Percentiles rank a stretch among this genome's conserved stretches.
Conservation (phyloP, 2,888 invertebrate genomes). For the Troides helena region DNA sequence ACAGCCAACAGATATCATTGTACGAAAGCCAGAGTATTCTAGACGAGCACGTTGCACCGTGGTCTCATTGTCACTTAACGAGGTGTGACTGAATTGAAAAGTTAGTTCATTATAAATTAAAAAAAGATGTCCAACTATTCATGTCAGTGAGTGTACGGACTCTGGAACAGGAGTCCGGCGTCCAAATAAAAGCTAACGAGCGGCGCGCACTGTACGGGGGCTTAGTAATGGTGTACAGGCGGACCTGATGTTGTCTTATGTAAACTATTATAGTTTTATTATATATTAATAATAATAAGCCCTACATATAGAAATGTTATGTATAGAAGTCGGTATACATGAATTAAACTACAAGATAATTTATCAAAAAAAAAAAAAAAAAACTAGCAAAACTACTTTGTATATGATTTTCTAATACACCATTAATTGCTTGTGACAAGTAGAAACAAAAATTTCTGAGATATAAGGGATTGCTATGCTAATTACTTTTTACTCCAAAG, state of each 20-base stretch:
- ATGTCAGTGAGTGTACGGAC: slow-evolving; percentile 49
- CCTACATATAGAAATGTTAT: too few species aligned
- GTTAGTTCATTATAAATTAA: too few species aligned
- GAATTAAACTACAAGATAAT: not conserved
- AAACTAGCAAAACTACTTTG: too few species aligned
- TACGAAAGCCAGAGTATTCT: not conserved
- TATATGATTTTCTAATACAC: too few species aligned
- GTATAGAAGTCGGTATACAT: not conserved
- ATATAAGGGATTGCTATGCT: too few species aligned
- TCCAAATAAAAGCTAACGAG: slow-evolving; percentile 79
- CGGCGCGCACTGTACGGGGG: slow-evolving; percentile 59
- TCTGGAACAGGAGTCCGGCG: slow-evolving; percentile 72
- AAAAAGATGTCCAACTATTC: slow-evolving; percentile 15
- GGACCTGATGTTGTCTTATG: slow-evolving; percentile 37
- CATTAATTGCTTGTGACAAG: too few species aligned
- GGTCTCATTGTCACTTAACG: not conserved
- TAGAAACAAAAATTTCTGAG: too few species aligned
- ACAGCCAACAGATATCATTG: not conserved
- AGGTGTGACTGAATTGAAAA: too few species aligned
- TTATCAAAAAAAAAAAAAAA: too few species aligned
- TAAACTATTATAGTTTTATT: slow-evolving; percentile 1
- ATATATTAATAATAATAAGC: not conserved
- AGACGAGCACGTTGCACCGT: not conserved
- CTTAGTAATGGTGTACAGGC: slow-evolving; percentile 70
- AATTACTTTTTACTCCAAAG: too few species aligned